Evolutionary conservation across 2,113 vertebrate species (phyloP).

Genomic region (Tringa solitaria): DNA sequence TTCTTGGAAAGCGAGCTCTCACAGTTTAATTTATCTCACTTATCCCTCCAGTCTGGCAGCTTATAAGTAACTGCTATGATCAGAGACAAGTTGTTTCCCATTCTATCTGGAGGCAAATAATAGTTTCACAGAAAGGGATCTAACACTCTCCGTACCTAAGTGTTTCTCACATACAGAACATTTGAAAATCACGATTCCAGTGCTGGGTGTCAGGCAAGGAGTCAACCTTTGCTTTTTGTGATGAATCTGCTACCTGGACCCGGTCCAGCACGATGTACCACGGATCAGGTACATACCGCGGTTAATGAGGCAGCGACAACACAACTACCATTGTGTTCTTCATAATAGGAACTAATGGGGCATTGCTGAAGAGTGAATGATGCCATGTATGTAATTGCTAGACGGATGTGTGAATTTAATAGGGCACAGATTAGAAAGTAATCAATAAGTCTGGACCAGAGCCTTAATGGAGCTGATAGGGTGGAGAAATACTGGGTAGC

Average conservation of each 20-base stretch:
- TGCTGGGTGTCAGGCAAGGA: background rate
- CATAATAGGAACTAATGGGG: constrained; percentile 37
- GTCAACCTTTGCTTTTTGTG: background rate
- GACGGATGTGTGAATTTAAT: constrained; percentile 22
- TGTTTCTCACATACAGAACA: constrained; percentile 29
- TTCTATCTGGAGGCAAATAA: constrained; percentile 71
- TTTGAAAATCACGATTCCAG: background rate
- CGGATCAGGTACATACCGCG: constrained; percentile 5
- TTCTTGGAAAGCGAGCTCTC: constrained; percentile 54
- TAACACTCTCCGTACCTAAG: constrained; percentile 38
- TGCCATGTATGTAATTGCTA: background rate
- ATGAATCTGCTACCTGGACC: background rate
- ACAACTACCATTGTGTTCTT: constrained; percentile 8
- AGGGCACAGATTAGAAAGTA: constrained; percentile 28
- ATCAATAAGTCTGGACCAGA: constrained; percentile 20
- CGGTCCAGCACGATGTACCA: background rate
- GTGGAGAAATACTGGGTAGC: background rate
- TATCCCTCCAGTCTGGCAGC: constrained; percentile 65
- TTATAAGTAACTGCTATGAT: constrained; percentile 68
- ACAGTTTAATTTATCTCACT: constrained; percentile 69
- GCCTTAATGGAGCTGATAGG: background rate
- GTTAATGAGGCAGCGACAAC: constrained; percentile 50
- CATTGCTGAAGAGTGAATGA: background rate
- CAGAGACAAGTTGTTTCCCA: constrained; percentile 64
- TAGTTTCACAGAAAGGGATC: constrained; percentile 54